These are phyloP conservation scores for Meteorus cinctellus DNA, from an alignment of 2,888 invertebrate genomes.

Conservation along the genomic window DNA sequence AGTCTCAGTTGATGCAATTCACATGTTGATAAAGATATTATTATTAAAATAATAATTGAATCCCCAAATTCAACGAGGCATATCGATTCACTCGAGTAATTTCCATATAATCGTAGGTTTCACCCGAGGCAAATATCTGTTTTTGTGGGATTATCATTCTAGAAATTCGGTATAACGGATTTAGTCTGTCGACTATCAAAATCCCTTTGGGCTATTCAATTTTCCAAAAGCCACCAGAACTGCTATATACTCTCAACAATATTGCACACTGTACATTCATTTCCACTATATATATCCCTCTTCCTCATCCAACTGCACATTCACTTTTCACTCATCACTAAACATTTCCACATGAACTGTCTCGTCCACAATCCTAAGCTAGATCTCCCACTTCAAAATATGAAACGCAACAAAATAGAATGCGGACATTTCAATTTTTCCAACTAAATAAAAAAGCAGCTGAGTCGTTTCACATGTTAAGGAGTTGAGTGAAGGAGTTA, in stretches of 20 bases:
- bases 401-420: neutral
- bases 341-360: neutral
- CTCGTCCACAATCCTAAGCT: neutral
- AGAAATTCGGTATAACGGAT: slow-evolving; percentile 29
- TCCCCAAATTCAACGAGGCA: neutral
- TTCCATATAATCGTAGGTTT: neutral
- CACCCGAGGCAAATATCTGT: neutral
- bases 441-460: slow-evolving; percentile 27
- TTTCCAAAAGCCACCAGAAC: slow-evolving; percentile 46
- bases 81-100: neutral
- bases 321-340: neutral
- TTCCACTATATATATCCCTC: slow-evolving; percentile 28
- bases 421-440: no score
- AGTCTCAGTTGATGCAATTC: no score
- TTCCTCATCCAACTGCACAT: neutral
- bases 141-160: slow-evolving; percentile 19
- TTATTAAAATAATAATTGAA: neutral
- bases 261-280: slow-evolving; percentile 37
- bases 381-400: neutral
- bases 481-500: slow-evolving; percentile 29
- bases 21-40: neutral
- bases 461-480: slow-evolving; percentile 55
- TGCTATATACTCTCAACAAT: slow-evolving; percentile 45
- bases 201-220: slow-evolving; percentile 47
- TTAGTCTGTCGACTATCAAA: slow-evolving; percentile 27